phyloP scores from a whole-genome alignment of 2,113 vertebrate species.

The Mesoclemmys tuberculata region DNA sequence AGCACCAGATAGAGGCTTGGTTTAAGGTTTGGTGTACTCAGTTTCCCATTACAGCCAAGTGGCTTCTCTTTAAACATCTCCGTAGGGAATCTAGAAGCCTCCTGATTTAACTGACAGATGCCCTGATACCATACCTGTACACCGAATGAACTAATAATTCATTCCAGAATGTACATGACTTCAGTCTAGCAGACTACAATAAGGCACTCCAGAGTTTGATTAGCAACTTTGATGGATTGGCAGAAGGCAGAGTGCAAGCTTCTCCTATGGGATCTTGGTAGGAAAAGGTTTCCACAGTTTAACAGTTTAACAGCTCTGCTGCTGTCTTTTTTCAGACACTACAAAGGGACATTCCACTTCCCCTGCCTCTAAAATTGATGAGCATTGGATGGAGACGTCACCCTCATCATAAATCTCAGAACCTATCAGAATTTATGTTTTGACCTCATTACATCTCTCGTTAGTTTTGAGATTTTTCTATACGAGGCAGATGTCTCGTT shows the following conservation, averaged over 20 bases:
- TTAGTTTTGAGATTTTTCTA: background rate
- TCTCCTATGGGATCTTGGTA: background rate
- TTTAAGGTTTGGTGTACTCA: background rate
- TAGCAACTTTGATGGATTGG: background rate
- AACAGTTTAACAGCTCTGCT: background rate
- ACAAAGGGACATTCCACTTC: background rate
- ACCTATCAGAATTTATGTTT: background rate
- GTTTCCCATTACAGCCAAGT: background rate
- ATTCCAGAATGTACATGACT: background rate
- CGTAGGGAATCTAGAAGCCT: background rate
- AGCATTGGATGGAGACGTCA: background rate
- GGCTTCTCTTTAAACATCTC: background rate
- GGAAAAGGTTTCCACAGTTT: background rate
- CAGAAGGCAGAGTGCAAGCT: background rate
- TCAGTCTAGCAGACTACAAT: background rate
- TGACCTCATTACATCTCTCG: fast-evolving
- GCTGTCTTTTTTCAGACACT: background rate
- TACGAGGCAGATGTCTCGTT: background rate
- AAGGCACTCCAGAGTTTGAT: background rate
- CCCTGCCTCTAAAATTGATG: background rate
- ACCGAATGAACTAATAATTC: background rate
- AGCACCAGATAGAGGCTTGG: background rate
- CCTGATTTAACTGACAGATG: background rate
- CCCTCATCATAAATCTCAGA: background rate
- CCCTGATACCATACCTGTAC: background rate